Evolutionary conservation across 2,797 vertebrate species (phyloP), one percentile per base, ranked within the genome.

Genomic region (Ceryle rudis): DNA sequence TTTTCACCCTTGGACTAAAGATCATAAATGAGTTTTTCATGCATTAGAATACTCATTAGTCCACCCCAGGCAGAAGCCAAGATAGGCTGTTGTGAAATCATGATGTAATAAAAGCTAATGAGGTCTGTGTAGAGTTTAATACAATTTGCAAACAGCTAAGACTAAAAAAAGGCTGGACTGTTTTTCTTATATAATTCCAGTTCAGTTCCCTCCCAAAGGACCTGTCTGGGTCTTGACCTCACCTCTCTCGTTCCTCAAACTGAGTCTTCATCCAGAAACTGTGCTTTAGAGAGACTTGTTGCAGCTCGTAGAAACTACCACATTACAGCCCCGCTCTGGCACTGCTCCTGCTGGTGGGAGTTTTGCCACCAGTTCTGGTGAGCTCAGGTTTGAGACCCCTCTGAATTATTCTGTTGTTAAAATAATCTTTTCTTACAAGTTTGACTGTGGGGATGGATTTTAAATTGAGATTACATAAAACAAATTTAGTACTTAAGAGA

Each of bases 51-150:
- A 85, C 66, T 71, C 90, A 93, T 95, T 92, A 95, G 79, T 83
- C 79, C 46, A 74, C 86, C 67, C 44, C 61, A 85, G 86, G 84
- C 93, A 85, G 84, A 64, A 52, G 92, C 93, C 95, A 97, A 96
- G 86, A 85, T 60, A 80, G 2, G 78, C 71, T 87, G 95, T 96
- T 97, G 84, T 92, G 90, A 95, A 97, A 96, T 94, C 93, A 82
- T 93, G 90, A 95, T 89, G 83, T 94, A 95, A 96, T 77, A 94
- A 86, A 91, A 95, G 81, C 82, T 95, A 85, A 82, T 61, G 90
- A 94, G 83, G 81, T 77, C 78, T 81, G 60, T 16, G 19, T 65
- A 85, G 91, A 90, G 57, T 95, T 95, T 95, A 96, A 95, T 86
- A 67, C 88, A 47, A 86, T 94, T 85, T 96, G 67, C 88, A 90